Conservation (phyloP, 2,888 invertebrate genomes). For the Drosophila subsilvestris region DNA sequence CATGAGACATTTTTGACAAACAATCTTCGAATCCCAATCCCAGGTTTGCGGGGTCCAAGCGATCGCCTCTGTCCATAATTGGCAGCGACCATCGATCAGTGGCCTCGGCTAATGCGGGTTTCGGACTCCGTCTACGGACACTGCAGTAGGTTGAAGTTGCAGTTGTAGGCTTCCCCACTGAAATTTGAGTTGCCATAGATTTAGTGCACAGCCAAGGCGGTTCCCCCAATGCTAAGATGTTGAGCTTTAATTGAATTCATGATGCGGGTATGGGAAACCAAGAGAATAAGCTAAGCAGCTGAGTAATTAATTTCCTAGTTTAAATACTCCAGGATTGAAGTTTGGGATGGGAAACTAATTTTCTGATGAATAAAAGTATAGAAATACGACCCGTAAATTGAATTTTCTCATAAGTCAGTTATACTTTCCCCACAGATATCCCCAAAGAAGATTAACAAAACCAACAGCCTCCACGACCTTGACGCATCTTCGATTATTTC, state of each 20-base stretch:
- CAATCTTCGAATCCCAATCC: slow-evolving; percentile 43
- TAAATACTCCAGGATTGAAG: too few species aligned
- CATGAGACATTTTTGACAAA: slow-evolving; percentile 72
- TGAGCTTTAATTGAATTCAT: slow-evolving; percentile 38
- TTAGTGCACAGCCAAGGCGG: slow-evolving; percentile 45
- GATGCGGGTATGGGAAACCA: slow-evolving; percentile 32
- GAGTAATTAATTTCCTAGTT: background rate
- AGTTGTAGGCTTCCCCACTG: slow-evolving; percentile 43
- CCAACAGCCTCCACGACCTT: slow-evolving; percentile 17
- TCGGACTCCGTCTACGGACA: background rate
- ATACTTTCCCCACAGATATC: slow-evolving; percentile 20
- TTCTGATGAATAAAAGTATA: background rate
- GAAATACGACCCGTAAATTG: background rate
- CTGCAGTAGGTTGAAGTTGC: background rate
- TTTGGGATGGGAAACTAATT: too few species aligned
- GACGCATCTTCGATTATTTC: slow-evolving; percentile 43
- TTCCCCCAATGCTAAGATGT: slow-evolving; percentile 47
- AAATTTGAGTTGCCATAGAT: slow-evolving; percentile 40
- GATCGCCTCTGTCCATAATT: slow-evolving; percentile 46
- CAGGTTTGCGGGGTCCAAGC: slow-evolving; percentile 38
- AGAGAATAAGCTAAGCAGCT: slow-evolving; percentile 13
- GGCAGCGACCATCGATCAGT: slow-evolving; percentile 62
- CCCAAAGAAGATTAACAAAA: background rate
- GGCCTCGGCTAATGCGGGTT: slow-evolving; percentile 53
- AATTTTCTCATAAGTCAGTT: background rate